These are phyloP conservation scores for Xestia rhomboidea DNA, from an alignment of 2,888 invertebrate species.

Conservation along the genomic window DNA sequence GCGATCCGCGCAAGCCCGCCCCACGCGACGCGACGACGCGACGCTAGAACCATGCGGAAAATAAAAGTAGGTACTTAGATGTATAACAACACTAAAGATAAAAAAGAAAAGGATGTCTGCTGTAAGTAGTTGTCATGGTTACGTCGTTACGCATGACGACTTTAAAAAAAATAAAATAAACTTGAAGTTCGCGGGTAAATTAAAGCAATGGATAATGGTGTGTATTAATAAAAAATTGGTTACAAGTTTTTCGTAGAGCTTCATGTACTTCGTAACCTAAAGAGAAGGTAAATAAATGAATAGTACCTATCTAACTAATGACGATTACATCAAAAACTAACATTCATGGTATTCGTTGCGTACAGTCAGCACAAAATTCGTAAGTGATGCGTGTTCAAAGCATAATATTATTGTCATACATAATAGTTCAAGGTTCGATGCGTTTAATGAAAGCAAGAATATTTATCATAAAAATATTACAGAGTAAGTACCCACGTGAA, in stretches of 20 bases:
- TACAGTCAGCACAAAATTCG: background rate
- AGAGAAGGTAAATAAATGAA: background rate
- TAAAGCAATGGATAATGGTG: background rate
- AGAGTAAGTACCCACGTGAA: background rate
- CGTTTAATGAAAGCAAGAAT: background rate
- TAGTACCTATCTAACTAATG: background rate
- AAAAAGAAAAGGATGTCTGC: slow-evolving; percentile 14
- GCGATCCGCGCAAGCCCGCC: slow-evolving; percentile 80
- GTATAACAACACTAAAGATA: slow-evolving; percentile 3
- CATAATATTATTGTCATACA: background rate
- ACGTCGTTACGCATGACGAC: background rate
- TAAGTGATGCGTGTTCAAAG: background rate
- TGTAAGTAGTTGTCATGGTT: background rate
- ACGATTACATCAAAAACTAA: background rate
- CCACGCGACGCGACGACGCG: slow-evolving; percentile 33
- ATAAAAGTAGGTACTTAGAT: slow-evolving; percentile 21
- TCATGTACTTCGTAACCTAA: background rate
- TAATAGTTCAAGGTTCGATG: background rate
- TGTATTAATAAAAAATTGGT: background rate
- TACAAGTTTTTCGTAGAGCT: background rate
- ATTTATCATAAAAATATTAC: background rate
- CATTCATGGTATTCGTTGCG: background rate
- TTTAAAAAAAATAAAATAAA: slow-evolving; percentile 1
- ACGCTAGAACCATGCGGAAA: slow-evolving; percentile 19
- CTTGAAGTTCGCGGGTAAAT: background rate